Evolutionary conservation across 2,888 invertebrate genomes (phyloP), one percentile per base, ranked within the genome.

Genomic region (Augiades crinisus): DNA sequence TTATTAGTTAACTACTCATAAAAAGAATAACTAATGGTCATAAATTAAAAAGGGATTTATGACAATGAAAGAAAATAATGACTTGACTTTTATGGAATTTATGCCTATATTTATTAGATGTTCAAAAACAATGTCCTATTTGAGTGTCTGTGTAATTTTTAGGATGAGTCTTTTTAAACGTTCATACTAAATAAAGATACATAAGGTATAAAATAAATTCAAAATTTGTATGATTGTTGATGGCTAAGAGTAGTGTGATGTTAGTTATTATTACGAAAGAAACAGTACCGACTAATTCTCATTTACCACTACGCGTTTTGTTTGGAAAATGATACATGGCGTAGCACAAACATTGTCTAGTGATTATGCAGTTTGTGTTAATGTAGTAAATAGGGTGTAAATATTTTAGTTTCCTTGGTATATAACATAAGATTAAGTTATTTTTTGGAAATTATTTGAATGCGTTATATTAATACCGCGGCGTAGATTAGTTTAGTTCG

Each of bases 241-340:
- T 16, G 27, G n/a, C 5, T 14, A 14, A 6, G 12, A 10, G 30
- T 16, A 34, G 37, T 33, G 30, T 6, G 17, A 30, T 27, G n/a
- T 40, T 49, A 49, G 33, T 49, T 31, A 16, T 16, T 12, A 22
- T 27, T 13, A 40, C 10, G 7, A 49, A 40, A 10, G 40, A 49
- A 49, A 6, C 40, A 10, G 47, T 49, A 49, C 47, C 47, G 47
- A 49, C 22, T 33, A 49, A 49, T 49, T 49, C 47, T 49, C 47
- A 49, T 31, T 38, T 21, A 47, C 38, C 17, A 47, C 21, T 40
- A 22, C 31, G 31, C 31, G 38, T 31, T 21, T 16, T 13, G 36
- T 27, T 37, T 24, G 27, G 24, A 27, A 14, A 36, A 6, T 36
- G n/a, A 31, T 38, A 16, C 21, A 22, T 37, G 30, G 13, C 33